Percentiles rank a stretch among this genome's conserved stretches.
Conservation (phyloP, 2,797 vertebrate genomes). For the Gallirallus australis region DNA sequence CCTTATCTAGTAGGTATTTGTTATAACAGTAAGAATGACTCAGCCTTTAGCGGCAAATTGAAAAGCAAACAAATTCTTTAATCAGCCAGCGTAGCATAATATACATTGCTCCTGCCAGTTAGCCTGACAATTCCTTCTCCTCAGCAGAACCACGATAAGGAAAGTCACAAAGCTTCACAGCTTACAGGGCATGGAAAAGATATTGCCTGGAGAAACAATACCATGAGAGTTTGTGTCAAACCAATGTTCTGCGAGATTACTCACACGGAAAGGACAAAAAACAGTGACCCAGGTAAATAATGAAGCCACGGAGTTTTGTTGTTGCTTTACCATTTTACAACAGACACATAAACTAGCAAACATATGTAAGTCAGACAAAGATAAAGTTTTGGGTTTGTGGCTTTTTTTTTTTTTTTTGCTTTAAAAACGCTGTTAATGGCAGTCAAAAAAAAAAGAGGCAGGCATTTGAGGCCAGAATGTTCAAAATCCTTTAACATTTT, state of each 20-base stretch:
- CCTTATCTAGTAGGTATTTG: constrained; percentile 31
- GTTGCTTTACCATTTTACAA: neutral
- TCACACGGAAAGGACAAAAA: neutral
- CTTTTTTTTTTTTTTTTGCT: neutral
- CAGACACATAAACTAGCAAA: neutral
- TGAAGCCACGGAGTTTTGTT: neutral
- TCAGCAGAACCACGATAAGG: neutral
- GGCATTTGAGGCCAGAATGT: neutral
- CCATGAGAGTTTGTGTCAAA: neutral
- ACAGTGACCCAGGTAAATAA: neutral
- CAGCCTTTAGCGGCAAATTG: neutral
- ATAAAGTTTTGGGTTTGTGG: neutral
- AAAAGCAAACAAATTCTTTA: neutral
- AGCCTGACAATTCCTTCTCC: neutral
- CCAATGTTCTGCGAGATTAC: neutral
- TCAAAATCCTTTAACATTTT: neutral
- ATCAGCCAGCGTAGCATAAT: neutral
- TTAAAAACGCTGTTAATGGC: neutral
- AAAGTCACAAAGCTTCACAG: neutral
- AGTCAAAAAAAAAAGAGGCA: neutral
- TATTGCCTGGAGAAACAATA: neutral
- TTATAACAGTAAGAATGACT: constrained; percentile 50
- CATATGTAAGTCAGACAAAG: neutral
- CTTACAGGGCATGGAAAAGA: neutral
- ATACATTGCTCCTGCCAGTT: neutral